Base-by-base conservation (phyloP, 2,113 vertebrate species). In the Serinus canaria region DNA sequence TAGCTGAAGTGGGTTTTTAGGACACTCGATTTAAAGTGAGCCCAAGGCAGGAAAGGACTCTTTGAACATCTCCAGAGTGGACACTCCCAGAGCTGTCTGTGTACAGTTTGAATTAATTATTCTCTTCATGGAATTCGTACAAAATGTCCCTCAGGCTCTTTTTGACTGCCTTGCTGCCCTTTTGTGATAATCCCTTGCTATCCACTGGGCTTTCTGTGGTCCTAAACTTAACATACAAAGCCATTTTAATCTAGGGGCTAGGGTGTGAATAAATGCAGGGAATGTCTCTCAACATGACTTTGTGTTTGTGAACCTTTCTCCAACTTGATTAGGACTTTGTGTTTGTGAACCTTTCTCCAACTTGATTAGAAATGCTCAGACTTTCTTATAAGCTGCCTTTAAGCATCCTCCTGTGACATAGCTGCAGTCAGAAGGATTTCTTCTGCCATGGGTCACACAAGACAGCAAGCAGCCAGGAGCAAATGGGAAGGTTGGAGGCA, bases 131-230 rank as follows among this genome's bases (percentile, higher is more conserved):
- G 87, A 95, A 95, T 86, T 94, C 6, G 78, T 90, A 93, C 94
- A 94, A 95, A 89, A 73, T 90, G 92, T 92, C 83, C 90, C 84
- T 39, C 59, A 55, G 90, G 92, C 94, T 94, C 90, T 92, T 89
- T 94, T 37, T 92, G 79, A 89, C 86, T 94, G 96, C 74, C 89
- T 94, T 84, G 68, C 55, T 96, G 92, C 90, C 95, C 92, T 95
- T 96, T 96, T 95, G 91, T 89, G 94, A 95, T 96, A 97, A 97
- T 97, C 97, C 96, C 70, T 90, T 72, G 80, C 93, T 95, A 92
- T 96, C 94, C 92, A 69, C 93, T 91, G 93, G 63, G 80, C 90
- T 96, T 95, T 96, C 74, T 87, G 60, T 60, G 63, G 74, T 85
- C 96, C 97, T 95, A 94, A 96, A 96, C 90, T 96, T 97, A 95